These are phyloP conservation scores for Caradrina kadenii DNA, from an alignment of 2,888 invertebrate genomes.

Conservation along the genomic window DNA sequence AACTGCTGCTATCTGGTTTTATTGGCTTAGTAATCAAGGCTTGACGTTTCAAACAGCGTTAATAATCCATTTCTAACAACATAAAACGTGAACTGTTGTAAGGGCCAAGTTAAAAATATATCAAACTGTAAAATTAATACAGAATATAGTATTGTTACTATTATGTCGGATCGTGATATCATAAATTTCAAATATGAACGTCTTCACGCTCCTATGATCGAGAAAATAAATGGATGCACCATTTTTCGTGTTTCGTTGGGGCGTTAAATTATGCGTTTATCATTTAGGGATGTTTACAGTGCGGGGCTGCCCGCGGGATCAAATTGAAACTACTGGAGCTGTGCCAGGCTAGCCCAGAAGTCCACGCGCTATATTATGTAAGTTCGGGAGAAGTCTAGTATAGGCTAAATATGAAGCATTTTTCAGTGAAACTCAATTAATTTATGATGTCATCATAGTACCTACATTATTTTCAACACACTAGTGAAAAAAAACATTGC, in stretches of 20 bases:
- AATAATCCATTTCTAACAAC: constrained; percentile 72
- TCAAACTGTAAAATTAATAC: constrained; percentile 55
- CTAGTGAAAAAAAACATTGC: no score
- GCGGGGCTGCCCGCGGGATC: constrained; percentile 76
- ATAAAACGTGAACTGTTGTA: constrained; percentile 63
- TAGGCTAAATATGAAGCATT: constrained; percentile 27
- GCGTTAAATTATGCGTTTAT: constrained; percentile 89
- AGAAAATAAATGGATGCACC: constrained; percentile 85
- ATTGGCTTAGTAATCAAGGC: constrained; percentile 78
- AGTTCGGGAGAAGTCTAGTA: neutral
- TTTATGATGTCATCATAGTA: no score
- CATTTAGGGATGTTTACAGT: constrained; percentile 89
- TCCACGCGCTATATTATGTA: constrained; percentile 59
- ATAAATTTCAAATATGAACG: constrained; percentile 80
- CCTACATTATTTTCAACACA: no score
- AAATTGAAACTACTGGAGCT: constrained; percentile 89
- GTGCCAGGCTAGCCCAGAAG: constrained; percentile 83
- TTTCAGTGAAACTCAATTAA: constrained; percentile 6
- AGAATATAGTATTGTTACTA: constrained; percentile 62
- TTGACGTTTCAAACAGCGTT: constrained; percentile 74
- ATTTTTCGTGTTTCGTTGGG: constrained; percentile 84
- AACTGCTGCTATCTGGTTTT: constrained; percentile 76
- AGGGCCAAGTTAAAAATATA: constrained; percentile 55
- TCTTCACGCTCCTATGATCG: constrained; percentile 83
- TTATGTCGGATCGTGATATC: constrained; percentile 71